Conservation (phyloP, 30 jellyfish, hydroid and myxozoan species). For the Nemopilema nomurai region DNA sequence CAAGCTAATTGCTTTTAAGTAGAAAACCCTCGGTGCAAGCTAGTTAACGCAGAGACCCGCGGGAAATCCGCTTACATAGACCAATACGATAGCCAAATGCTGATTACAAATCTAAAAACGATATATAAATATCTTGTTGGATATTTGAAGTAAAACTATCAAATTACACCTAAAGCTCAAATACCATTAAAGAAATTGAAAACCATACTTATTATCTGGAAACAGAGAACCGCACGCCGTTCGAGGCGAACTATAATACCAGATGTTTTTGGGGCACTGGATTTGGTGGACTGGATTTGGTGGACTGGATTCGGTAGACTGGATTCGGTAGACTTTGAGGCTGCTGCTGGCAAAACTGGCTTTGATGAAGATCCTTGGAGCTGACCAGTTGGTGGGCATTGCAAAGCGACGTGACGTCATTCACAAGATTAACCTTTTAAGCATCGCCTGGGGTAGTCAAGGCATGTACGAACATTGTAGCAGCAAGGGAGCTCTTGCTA, state of each 20-base stretch:
- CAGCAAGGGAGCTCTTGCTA: no score
- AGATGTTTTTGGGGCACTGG: no score
- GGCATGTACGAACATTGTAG: no score
- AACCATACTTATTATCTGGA: not conserved
- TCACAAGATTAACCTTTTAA: no score
- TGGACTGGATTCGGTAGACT: no score
- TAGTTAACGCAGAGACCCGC: not conserved
- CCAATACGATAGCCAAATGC: not conserved
- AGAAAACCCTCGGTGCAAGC: not conserved
- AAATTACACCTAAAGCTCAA: not conserved
- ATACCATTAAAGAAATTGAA: not conserved
- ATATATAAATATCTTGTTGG: not conserved
- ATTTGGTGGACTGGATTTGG: no score
- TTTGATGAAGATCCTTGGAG: no score
- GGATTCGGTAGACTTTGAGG: no score
- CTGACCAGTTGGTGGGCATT: no score
- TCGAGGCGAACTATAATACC: not conserved
- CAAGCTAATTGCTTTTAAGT: not conserved
- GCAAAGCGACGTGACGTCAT: no score
- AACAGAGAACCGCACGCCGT: not conserved
- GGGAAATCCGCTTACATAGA: not conserved
- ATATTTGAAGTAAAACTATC: not conserved
- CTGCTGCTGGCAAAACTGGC: no score
- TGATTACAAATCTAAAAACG: not conserved
- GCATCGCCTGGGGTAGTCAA: no score